phyloP scores from a whole-genome alignment of 2,797 vertebrate species.

The Hydrocynus forskahlii region DNA sequence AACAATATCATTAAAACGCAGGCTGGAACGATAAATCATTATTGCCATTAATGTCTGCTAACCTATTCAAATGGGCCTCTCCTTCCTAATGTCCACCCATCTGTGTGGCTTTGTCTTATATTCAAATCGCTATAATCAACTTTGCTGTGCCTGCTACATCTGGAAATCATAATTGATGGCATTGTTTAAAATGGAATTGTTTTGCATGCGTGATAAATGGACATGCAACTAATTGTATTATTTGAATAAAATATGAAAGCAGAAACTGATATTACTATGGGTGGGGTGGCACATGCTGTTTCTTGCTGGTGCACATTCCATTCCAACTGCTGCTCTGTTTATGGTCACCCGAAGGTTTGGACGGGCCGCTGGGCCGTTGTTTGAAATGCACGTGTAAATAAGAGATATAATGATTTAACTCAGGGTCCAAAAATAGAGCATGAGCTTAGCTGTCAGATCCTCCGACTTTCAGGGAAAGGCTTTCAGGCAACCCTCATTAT shows the following conservation, averaged over 20 bases:
- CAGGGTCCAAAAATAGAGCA: conserved; percentile 8
- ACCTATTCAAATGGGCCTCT: conserved; percentile 93
- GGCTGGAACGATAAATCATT: conserved; percentile 91
- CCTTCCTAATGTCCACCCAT: conserved; percentile 94
- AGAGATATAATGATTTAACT: conserved; percentile 13
- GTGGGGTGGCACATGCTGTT: not conserved
- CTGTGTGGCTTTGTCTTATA: conserved; percentile 89
- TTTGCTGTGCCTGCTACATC: conserved; percentile 90
- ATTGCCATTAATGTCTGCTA: conserved; percentile 96
- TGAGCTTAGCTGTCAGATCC: not conserved
- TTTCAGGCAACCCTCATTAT: conserved; percentile 11
- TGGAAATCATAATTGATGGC: conserved; percentile 96
- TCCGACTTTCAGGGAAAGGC: not conserved
- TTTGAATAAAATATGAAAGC: conserved; percentile 95
- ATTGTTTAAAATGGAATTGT: conserved; percentile 92
- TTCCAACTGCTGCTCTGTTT: conserved; percentile 9
- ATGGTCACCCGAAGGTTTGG: conserved; percentile 20
- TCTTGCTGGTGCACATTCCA: conserved; percentile 2
- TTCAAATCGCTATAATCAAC: conserved; percentile 96
- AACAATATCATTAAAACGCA: conserved; percentile 95
- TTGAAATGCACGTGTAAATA: conserved; percentile 35
- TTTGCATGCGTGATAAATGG: conserved; percentile 92
- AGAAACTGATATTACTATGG: conserved; percentile 69
- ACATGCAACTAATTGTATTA: conserved; percentile 87
- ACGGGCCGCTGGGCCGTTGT: not conserved